Conservation (phyloP, 2,113 vertebrate species). For the Prolemur simus region DNA sequence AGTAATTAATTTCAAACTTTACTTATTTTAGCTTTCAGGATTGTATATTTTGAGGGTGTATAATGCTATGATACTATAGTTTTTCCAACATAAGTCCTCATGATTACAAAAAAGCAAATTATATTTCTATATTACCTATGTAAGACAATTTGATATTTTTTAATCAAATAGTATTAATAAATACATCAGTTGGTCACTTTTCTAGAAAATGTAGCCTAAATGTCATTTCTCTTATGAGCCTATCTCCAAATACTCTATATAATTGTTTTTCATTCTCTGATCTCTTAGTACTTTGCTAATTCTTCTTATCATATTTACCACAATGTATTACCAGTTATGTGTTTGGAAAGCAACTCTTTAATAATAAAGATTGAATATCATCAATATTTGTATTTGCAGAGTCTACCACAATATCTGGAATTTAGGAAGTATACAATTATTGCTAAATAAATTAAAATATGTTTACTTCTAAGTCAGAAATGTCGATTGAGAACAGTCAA, state of each 20-base stretch:
- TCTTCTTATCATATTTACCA: background rate
- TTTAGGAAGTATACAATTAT: background rate
- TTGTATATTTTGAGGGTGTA: background rate
- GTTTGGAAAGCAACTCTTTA: background rate
- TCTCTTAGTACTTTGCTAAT: background rate
- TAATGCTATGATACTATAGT: background rate
- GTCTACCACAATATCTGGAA: background rate
- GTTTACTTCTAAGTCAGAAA: background rate
- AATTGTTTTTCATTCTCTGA: background rate
- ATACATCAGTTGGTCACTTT: background rate
- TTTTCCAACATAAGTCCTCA: background rate
- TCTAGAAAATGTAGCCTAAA: background rate
- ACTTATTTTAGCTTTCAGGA: background rate
- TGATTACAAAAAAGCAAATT: background rate
- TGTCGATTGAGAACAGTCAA: background rate
- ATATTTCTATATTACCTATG: background rate
- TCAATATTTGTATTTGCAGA: background rate
- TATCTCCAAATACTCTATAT: background rate
- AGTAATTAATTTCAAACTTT: background rate
- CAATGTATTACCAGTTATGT: background rate
- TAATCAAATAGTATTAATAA: background rate
- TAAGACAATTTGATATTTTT: background rate
- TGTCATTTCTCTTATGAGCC: background rate
- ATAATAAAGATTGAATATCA: background rate
- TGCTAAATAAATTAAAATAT: background rate